Base-by-base conservation (phyloP, 2,113 vertebrate genomes). In the Cyanocitta stelleri region DNA sequence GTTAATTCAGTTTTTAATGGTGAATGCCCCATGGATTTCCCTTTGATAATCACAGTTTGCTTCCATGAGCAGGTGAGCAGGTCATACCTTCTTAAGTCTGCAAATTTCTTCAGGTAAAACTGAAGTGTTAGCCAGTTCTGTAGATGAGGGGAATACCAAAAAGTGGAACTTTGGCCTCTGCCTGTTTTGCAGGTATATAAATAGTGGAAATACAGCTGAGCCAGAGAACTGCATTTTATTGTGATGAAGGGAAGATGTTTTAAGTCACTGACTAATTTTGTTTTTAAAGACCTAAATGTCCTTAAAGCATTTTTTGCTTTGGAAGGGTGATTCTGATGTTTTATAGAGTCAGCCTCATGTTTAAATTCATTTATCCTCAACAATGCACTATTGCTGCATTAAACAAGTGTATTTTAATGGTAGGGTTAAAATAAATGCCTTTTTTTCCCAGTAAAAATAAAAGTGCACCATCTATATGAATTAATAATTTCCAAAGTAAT, bases 1-100 rank as follows among this genome's bases (percentile, higher is more conserved):
- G 86, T 87, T 97, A 97, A 96, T 97, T 98, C 90, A 80, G 81
- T 90, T 96, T 83, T 97, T 95, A 98, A 98, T 97, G 89, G 96
- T 90, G 78, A 91, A 96, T 74, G 33, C 94, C 95, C 90, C 79
- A 79, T 92, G 96, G 89, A 91, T 96, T 96, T 97, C 68, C 87
- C 72, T 97, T 97, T 96, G 91, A 96, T 97, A 93, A 91, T 94
- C 93, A 76, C 87, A 87, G 91, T 97, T 97, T 97, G 76, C 86
- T 95, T 92, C 95, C 90, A 71, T 82, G 85, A 96, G 86, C 73
- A 91, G 88, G 35, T 33, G 39, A 97, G 83, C 59, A 87, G 90
- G 44, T 49, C 89, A 75, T 91, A 95, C 39, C 77, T 97, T 96
- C 93, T 93, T 72, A 97, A 96, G 92, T 76, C 74, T 87, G 90